Evolutionary conservation across 2,888 invertebrate genomes (phyloP).

Genomic region (Odontocolon sp.): DNA sequence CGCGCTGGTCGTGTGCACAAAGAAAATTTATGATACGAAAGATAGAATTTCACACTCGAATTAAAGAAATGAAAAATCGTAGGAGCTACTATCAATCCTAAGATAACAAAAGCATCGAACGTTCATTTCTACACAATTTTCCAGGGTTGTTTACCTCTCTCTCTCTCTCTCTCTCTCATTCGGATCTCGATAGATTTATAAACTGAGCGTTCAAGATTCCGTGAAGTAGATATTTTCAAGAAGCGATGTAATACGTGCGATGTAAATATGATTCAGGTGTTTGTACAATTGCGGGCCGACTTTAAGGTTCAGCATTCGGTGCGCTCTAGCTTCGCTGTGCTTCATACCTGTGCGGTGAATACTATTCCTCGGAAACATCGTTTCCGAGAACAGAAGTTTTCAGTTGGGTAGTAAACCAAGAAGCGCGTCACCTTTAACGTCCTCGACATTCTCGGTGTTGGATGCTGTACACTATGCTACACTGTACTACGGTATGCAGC

Average conservation of each 20-base stretch:
- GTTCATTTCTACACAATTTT: too few species aligned
- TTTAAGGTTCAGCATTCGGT: neutral
- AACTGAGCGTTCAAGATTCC: neutral
- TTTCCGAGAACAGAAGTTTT: constrained; percentile 25
- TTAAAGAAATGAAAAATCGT: neutral
- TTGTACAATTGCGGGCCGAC: constrained; percentile 28
- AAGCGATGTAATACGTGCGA: constrained; percentile 9
- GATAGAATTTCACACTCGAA: neutral
- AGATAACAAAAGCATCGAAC: neutral
- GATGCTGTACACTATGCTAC: neutral
- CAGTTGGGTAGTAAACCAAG: constrained; percentile 26
- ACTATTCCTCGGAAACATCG: constrained; percentile 5
- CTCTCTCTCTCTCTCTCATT: too few species aligned
- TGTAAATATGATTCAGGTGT: constrained; percentile 39
- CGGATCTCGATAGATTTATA: neutral
- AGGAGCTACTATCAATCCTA: neutral
- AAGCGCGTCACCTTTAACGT: constrained; percentile 13
- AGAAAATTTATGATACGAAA: neutral
- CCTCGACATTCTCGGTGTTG: neutral
- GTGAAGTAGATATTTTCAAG: neutral
- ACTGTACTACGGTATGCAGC: constrained; percentile 1
- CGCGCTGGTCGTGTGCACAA: constrained; percentile 34
- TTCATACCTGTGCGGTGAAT: neutral
- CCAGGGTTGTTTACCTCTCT: too few species aligned
- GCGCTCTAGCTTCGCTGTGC: constrained; percentile 7